These are phyloP conservation scores for Neodon shergylaensis DNA, from an alignment of 2,113 vertebrate species.

Conservation along the genomic window DNA sequence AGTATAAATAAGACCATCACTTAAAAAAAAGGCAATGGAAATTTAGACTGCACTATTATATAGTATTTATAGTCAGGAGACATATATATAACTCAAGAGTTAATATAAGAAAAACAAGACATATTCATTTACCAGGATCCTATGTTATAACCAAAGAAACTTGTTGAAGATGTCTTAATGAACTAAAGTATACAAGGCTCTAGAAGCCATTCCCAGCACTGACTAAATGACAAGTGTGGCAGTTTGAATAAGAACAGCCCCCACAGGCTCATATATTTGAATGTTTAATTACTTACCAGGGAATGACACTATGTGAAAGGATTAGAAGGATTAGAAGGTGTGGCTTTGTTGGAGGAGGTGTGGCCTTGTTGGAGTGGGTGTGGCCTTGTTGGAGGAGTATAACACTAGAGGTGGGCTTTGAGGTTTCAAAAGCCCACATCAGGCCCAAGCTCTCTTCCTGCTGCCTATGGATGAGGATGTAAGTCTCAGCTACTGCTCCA, in stretches of 20 bases:
- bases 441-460: neutral
- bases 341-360: neutral
- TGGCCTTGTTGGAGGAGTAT: neutral
- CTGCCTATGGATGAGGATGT: neutral
- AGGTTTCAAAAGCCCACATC: neutral
- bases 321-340: neutral
- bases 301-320: neutral
- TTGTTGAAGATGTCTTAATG: slow-evolving; percentile 2
- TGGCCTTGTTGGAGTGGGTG: neutral
- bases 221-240: neutral
- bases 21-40: neutral
- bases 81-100: neutral
- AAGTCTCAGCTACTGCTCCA: neutral
- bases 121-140: slow-evolving; percentile 18
- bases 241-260: neutral
- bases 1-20: no score
- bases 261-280: neutral
- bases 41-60: neutral
- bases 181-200: slow-evolving; percentile 11
- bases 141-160: slow-evolving; percentile 2
- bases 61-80: slow-evolving; percentile 18
- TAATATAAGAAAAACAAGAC: slow-evolving; percentile 32
- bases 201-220: neutral
- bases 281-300: neutral
- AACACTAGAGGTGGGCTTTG: neutral